These are phyloP conservation scores for Ceyx erithaca DNA, from an alignment of 2,797 vertebrate species.

Conservation along the genomic window DNA sequence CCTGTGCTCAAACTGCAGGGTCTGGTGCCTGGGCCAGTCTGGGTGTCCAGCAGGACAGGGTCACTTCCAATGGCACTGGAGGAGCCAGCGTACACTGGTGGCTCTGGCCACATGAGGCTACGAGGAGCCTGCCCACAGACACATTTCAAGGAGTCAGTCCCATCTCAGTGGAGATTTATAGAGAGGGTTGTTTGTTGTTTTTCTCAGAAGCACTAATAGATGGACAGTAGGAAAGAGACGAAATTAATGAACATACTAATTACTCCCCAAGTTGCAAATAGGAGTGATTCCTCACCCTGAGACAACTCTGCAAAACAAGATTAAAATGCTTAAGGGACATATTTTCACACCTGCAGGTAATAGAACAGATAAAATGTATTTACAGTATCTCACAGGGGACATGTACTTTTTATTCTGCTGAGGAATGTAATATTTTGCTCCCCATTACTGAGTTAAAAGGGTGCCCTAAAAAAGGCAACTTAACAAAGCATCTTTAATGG, in stretches of 20 bases:
- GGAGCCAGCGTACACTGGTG: rapidly evolving
- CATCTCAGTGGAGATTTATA: conserved; percentile 37
- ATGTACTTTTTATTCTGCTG: conserved; percentile 54
- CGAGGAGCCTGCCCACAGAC: neutral
- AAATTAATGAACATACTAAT: conserved; percentile 75
- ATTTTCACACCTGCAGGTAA: conserved; percentile 68
- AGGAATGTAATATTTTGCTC: conserved; percentile 67
- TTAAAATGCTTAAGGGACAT: conserved; percentile 74
- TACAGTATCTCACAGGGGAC: conserved; percentile 69
- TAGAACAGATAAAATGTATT: conserved; percentile 71
- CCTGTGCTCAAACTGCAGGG: neutral
- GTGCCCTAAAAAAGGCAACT: conserved; percentile 30
- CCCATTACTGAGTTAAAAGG: conserved; percentile 54
- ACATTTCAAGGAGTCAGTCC: neutral
- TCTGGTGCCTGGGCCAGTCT: neutral
- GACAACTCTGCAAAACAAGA: conserved; percentile 76
- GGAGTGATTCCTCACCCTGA: conserved; percentile 66
- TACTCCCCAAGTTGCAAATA: conserved; percentile 72
- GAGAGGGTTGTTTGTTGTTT: neutral
- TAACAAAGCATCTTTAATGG: neutral
- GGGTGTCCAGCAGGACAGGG: too few species aligned
- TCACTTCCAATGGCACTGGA: neutral
- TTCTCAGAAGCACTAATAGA: conserved; percentile 66
- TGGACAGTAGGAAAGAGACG: conserved; percentile 57
- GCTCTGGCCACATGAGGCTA: rapidly evolving